Base-by-base conservation (phyloP, 23 tunicate species). In the Clavelina lepadiformis region DNA sequence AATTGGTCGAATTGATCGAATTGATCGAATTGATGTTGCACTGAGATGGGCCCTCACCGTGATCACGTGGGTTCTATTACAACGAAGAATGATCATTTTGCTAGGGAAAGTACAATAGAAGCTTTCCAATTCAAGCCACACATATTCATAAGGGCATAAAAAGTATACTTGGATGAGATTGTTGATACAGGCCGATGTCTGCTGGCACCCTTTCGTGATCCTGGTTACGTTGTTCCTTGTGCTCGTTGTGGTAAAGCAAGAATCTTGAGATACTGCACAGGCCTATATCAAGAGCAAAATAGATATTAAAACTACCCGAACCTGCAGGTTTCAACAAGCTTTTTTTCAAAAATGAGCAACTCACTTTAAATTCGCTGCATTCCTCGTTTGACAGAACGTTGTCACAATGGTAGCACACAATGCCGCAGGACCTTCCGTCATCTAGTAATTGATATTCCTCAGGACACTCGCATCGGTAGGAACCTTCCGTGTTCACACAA, bases 151-250 rank as follows among this genome's bases (percentile, higher is more conserved):
- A 41, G 15, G 13, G 15, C 11, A 41, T 11, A 8, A 11, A 41
- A 11, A 41, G 13, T 26, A 4, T 68, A 79, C 87, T 70, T 88
- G 97, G 34, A 89, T 62, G 56, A 81, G 33, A 71, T 89, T 81
- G 69, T 89, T 89, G 56, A 75, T 71, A 69, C 97, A 89, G 30
- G 97, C 97, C 49, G 57, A 33, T 6, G 75, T 72, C 38, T 89
- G 97, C 76, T 89, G 81, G 77, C 97, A 89, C 45, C 97, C 97
- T 37, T 89, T 89, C 30, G 83, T 81, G 36, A 85, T 89, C 8
- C 51, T 28, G 28, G 88, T 81, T 6, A 75, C 78, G 75, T 75
- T 75, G 66, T 77, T 72, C 6, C 89, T 59, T n/a, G 78, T 81
- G 26, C 97, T 60, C 63, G 51, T 54, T 18, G 97, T 89, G 7